Conservation (phyloP, 2,888 invertebrate species). For the Endotricha flammealis region DNA sequence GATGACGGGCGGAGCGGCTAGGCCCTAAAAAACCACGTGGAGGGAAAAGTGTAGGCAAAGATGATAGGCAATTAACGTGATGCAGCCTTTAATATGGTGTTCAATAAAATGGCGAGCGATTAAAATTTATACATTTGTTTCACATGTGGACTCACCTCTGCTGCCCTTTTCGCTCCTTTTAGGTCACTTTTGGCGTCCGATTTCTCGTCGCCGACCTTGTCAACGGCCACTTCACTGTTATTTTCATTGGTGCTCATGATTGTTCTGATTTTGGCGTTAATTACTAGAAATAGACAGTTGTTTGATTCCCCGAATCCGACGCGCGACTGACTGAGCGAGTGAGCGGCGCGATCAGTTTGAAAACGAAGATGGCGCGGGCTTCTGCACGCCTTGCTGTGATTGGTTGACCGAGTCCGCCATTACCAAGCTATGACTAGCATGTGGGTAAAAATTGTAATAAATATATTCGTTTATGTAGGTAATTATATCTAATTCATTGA, state of each 20-base stretch:
- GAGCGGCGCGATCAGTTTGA: constrained; percentile 84
- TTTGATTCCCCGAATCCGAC: constrained; percentile 79
- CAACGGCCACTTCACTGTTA: constrained; percentile 90
- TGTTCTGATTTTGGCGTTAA: constrained; percentile 67
- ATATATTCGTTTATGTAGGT: constrained; percentile 23
- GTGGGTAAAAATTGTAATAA: constrained; percentile 43
- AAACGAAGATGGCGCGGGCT: constrained; percentile 90
- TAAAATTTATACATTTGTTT: constrained; percentile 63
- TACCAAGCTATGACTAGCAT: constrained; percentile 56
- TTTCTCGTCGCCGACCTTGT: constrained; percentile 89
- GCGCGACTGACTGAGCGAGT: constrained; percentile 83
- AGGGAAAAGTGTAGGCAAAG: constrained; percentile 23
- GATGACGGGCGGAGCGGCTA: constrained; percentile 19
- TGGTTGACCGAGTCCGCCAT: constrained; percentile 59
- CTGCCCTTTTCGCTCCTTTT: constrained; percentile 92
- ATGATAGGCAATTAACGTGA: constrained; percentile 27
- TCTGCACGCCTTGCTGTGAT: constrained; percentile 56
- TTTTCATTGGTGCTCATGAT: constrained; percentile 83
- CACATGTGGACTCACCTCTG: constrained; percentile 86
- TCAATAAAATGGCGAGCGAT: constrained; percentile 77
- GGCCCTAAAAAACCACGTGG: constrained; percentile 45
- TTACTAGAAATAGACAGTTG: constrained; percentile 61
- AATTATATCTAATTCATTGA: constrained; percentile 9
- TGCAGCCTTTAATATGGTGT: constrained; percentile 44
- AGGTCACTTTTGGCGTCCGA: constrained; percentile 88